Evolutionary conservation across 2,797 vertebrate genomes (phyloP).

Genomic region (Leucoraja ocellata): DNA sequence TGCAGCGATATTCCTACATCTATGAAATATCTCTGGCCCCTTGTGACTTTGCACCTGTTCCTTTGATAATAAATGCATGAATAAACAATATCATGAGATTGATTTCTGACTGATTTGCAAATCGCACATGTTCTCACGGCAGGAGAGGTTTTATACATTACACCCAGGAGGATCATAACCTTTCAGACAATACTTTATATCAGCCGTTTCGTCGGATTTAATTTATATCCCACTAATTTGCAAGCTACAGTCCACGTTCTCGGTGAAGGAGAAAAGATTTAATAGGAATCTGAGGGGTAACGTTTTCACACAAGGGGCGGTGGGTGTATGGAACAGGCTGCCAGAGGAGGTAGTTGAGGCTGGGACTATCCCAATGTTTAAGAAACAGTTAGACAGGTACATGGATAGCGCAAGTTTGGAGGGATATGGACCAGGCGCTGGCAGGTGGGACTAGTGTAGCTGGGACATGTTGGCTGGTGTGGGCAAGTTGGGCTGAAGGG

Average conservation of each 20-base stretch:
- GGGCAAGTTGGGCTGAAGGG: too few relatives aligned
- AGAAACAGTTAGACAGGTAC: too few relatives aligned
- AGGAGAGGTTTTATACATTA: background rate
- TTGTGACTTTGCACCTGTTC: background rate
- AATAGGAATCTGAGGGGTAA: too few relatives aligned
- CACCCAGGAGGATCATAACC: background rate
- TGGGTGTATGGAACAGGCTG: too few relatives aligned
- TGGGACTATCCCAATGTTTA: too few relatives aligned
- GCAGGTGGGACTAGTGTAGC: too few relatives aligned
- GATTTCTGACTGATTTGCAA: background rate
- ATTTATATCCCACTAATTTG: background rate
- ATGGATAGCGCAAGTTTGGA: too few relatives aligned
- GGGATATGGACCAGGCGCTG: too few relatives aligned
- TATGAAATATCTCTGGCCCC: background rate
- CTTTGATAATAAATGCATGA: background rate
- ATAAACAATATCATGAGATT: slow-evolving; percentile 6
- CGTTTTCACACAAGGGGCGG: too few relatives aligned
- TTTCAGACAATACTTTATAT: background rate
- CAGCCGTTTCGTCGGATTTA: background rate
- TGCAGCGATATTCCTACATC: background rate
- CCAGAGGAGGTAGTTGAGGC: too few relatives aligned
- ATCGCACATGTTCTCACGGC: too few relatives aligned
- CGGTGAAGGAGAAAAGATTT: background rate
- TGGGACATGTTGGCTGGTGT: too few relatives aligned
- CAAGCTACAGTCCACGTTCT: background rate